Base-by-base conservation (phyloP, 2,113 vertebrate species). In the Pteronura brasiliensis region DNA sequence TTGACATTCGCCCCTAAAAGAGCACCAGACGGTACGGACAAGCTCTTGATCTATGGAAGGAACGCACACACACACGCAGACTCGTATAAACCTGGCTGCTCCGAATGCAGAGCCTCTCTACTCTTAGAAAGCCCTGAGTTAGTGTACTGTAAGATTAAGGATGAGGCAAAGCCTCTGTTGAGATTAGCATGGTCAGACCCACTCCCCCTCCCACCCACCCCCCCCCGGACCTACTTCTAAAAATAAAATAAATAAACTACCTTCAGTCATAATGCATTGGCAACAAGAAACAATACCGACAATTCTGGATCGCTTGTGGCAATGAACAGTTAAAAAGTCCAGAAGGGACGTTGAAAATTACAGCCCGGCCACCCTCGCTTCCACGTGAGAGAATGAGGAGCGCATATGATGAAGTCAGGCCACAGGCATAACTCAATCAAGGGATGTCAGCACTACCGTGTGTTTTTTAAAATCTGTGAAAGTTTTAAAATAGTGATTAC, bases 401-500 rank as follows among this genome's bases (percentile, higher is more conserved):
- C 2, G 0, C 1, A 1, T 3, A 1, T 10, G 59, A 23, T 55
- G 21, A 10, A n/a, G 67, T 29, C 55, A 9, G 65, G 29, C 15
- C 74, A 25, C 25, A 4, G 10, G 36, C 55, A 0, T 13, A 9
- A 13, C 44, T 8, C 21, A n/a, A 31, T 49, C 12, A 15, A 29
- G 23, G 12, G 18, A 36, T 23, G 72, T 31, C 57, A 72, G 86
- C 77, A 25, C 31, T 71, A 15, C 10, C 4, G 27, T 14, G 23
- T 17, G 29, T 55, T 23, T n/a, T 42, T 23, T 29, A n/a, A 3
- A 20, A 65, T 25, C 61, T 71, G 57, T 31, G 57, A 44, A 8
- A 18, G 36, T 44, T 74, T 34, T 21, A 61, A 79, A 81, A 49
- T 8, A 65, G 69, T 47, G 31, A 39, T 47, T 61, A 29, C 25